Evolutionary conservation across 2,797 vertebrate genomes (phyloP).

Genomic region (Enteromius fasciolatus): DNA sequence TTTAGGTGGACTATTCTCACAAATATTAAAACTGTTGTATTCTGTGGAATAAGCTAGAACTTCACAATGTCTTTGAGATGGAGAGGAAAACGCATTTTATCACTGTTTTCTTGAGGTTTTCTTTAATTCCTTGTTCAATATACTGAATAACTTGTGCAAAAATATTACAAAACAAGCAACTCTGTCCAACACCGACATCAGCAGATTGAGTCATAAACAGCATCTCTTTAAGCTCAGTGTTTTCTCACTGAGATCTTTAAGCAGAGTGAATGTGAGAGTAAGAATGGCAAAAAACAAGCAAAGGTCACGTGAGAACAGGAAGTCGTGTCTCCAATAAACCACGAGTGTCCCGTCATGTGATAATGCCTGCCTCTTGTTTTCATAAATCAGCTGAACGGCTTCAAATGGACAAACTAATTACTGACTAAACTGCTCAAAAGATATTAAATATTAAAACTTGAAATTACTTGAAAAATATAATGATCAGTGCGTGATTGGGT

Average conservation of each 20-base stretch:
- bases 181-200: not conserved
- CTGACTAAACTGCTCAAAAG: not conserved
- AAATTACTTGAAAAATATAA: constrained; percentile 14
- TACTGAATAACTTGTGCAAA: not conserved
- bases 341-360: not conserved
- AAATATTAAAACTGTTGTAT: not conserved
- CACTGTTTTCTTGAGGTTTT: not conserved
- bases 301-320: not conserved
- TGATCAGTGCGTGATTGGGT: not conserved
- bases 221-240: not conserved
- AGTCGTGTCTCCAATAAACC: not conserved
- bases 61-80: not conserved
- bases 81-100: not conserved
- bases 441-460: constrained; percentile 3
- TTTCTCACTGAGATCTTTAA: not conserved
- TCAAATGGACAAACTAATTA: constrained; percentile 1
- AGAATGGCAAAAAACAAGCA: not conserved
- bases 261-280: not conserved
- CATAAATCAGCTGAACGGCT: not conserved
- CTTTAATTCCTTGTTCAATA: not conserved
- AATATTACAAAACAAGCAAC: not conserved
- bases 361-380: not conserved
- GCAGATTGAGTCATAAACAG: not conserved
- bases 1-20: not conserved
- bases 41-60: not conserved